Evolutionary conservation across 2,888 invertebrate genomes (phyloP).

Genomic region (Ormyrus labotus): DNA sequence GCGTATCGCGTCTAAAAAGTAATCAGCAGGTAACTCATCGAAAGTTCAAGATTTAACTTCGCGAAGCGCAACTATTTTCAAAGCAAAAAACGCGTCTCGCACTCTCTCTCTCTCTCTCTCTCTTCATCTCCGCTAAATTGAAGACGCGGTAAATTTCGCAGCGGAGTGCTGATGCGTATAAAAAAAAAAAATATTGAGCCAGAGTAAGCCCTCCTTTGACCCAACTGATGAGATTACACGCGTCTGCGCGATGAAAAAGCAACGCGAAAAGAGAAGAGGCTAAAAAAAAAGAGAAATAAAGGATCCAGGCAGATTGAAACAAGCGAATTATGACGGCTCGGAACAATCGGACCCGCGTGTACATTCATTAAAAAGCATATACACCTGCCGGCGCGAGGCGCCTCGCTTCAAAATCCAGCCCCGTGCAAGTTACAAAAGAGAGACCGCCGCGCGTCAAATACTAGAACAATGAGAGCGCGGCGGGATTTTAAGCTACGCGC

Average conservation of each 20-base stretch:
- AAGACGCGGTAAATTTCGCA: not conserved
- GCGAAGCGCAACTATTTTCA: conserved; percentile 32
- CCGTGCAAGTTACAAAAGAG: conserved; percentile 5
- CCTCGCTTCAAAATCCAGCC: too few species aligned
- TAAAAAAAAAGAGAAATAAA: not conserved
- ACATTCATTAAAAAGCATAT: conserved; percentile 9
- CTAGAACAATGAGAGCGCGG: not conserved
- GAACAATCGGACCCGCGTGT: conserved; percentile 23
- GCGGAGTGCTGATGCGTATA: not conserved
- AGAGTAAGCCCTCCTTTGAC: conserved; percentile 14
- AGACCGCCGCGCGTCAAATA: not conserved
- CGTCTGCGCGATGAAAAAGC: not conserved
- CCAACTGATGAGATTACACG: conserved; percentile 28
- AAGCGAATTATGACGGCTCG: conserved; percentile 14
- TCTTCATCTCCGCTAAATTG: not conserved
- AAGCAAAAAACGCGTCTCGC: conserved; percentile 10
- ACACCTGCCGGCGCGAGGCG: not conserved
- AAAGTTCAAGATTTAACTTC: conserved; percentile 46
- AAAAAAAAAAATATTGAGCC: not conserved
- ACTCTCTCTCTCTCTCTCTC: too few species aligned
- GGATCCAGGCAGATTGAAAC: not conserved
- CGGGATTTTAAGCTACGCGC: not conserved
- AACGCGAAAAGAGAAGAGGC: too few species aligned
- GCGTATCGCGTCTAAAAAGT: not conserved
- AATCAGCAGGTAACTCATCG: conserved; percentile 36